A percentile compares a stretch with the other conserved stretches of the same genome.
phyloP scores from a whole-genome alignment of 2,113 vertebrate genomes.

The Epinephelus cyanopodus region DNA sequence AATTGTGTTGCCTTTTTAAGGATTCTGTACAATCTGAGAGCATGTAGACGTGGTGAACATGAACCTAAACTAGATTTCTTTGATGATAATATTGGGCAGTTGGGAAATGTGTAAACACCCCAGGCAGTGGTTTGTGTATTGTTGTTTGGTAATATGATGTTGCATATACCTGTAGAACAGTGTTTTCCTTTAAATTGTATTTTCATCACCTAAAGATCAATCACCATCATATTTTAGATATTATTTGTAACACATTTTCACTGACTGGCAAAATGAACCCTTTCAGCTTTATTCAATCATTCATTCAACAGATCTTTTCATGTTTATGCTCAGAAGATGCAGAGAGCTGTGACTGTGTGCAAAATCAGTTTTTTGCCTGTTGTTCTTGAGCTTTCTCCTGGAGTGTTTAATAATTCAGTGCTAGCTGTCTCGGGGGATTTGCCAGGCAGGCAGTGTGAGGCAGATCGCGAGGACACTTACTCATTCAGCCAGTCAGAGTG shows the following conservation, averaged over 20 bases:
- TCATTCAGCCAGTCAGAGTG: constrained; percentile 74
- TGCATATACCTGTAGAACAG: background rate
- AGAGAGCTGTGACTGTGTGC: constrained; percentile 37
- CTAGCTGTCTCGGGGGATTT: constrained; percentile 73
- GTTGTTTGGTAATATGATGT: background rate
- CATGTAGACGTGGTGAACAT: too few relatives aligned
- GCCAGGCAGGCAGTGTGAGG: constrained; percentile 70
- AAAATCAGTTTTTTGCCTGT: constrained; percentile 64
- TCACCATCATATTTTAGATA: background rate
- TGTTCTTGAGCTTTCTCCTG: constrained; percentile 74
- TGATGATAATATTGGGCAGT: background rate
- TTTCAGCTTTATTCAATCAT: background rate
- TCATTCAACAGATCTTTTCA: constrained; percentile 42
- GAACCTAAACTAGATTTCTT: background rate
- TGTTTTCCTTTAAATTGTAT: background rate
- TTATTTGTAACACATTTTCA: background rate
- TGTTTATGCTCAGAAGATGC: background rate
- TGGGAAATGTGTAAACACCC: background rate
- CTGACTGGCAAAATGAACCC: background rate
- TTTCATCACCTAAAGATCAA: background rate
- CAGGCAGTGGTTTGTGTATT: background rate
- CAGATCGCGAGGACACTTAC: constrained; percentile 75
- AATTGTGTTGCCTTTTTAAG: too few relatives aligned
- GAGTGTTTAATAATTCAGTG: constrained; percentile 87
- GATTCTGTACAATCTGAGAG: background rate